These are phyloP conservation scores for Bilobella aurantiaca DNA, from an alignment of 1,140 invertebrate genomes.

Conservation along the genomic window DNA sequence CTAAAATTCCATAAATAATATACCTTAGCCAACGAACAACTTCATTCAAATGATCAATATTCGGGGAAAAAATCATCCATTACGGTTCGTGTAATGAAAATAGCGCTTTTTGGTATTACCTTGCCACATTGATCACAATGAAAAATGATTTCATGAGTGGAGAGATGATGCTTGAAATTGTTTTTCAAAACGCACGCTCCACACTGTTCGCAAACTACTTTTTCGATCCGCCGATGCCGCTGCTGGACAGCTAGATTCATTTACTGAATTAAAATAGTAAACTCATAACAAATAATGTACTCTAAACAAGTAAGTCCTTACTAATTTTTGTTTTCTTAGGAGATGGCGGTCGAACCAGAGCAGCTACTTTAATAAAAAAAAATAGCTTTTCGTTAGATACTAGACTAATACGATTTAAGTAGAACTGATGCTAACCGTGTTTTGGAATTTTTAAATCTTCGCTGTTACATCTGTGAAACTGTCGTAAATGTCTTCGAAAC, in stretches of 20 bases:
- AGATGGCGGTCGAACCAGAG: not conserved
- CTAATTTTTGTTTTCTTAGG: not conserved
- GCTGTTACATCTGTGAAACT: not conserved
- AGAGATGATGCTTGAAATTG: conserved; percentile 1
- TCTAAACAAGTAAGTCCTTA: not conserved
- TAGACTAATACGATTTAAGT: not conserved
- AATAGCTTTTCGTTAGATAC: not conserved
- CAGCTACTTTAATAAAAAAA: not conserved
- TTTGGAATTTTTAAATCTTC: not conserved
- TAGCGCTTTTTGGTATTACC: not conserved
- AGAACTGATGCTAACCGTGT: not conserved
- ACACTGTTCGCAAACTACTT: not conserved
- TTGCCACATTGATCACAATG: not conserved
- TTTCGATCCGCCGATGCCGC: not conserved
- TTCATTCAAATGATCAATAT: too few species aligned
- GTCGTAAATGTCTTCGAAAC: not conserved
- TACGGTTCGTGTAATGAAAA: not conserved
- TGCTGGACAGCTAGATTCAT: not conserved
- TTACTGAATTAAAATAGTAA: not conserved
- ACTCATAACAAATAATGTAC: not conserved
- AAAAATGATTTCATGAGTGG: not conserved
- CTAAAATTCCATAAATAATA: too few species aligned
- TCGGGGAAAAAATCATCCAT: too few species aligned
- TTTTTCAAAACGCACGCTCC: not conserved
- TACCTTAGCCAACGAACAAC: too few species aligned